Conservation (phyloP, 2,888 invertebrate genomes). For the Limenitis arthemis region DNA sequence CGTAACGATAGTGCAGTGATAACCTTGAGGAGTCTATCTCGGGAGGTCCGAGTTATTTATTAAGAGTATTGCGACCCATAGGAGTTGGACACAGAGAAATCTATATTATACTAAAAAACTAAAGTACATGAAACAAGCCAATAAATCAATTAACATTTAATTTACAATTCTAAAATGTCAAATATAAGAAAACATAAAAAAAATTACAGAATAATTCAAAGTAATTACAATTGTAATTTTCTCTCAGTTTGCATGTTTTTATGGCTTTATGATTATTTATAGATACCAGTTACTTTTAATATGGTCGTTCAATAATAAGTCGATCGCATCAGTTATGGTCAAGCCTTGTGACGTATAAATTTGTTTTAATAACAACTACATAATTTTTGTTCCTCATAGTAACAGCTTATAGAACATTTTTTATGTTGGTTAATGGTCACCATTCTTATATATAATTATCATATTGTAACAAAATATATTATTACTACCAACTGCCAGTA, state of each 20-base stretch:
- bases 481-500: no score
- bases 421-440: no score
- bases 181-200: background rate
- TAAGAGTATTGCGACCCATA: no score
- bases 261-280: constrained; percentile 15
- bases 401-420: no score
- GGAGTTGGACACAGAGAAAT: no score
- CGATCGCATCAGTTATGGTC: background rate
- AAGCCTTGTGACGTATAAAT: constrained; percentile 6
- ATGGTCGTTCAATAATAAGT: background rate
- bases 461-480: no score
- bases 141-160: background rate
- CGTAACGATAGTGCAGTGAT: no score
- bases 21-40: no score
- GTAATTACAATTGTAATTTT: constrained; percentile 7
- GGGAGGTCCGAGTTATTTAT: no score
- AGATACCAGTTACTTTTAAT: constrained; percentile 1
- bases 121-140: background rate
- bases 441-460: no score
- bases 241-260: constrained; percentile 10
- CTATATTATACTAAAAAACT: background rate
- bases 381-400: no score
- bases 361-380: background rate
- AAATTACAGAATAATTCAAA: background rate
- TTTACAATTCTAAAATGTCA: no score